Base-by-base conservation (phyloP, 2,113 vertebrate species). In the Apodemus speciosus region DNA sequence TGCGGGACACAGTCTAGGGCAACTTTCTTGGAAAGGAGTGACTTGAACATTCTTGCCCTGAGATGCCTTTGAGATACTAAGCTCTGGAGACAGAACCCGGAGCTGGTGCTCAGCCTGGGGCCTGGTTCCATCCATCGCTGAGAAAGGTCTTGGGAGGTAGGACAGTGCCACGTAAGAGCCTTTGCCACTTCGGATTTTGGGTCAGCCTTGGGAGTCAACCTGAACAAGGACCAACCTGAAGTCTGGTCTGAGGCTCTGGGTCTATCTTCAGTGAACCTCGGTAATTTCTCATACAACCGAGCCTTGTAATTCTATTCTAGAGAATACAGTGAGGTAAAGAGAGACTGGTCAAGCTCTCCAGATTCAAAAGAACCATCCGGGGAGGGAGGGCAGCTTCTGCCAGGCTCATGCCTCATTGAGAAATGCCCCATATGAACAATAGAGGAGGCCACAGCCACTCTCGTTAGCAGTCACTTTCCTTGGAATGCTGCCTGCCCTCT, bases 21-120 rank as follows among this genome's bases (percentile, higher is more conserved):
- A 2, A 10, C 9, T 8, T 49, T 18, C 30, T 21, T 10, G 8
- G n/a, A 43, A 58, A 15, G 5, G 18, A 5, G 46, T 1, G 0
- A 3, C 25, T 2, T 8, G 81, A 21, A 16, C 27, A 14, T 58
- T 60, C 25, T 68, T 85, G 35, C 66, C 35, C 51, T 46, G 43
- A 76, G 21, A 27, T 56, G 23, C 7, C 40, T 92, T 88, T 73
- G 71, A 73, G 58, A 38, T n/a, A 69, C 25, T 16, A 10, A 89
- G 76, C 3, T 6, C 46, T 71, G 53, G 38, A 90, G 46, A 58
- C 46, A 71, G 38, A 76, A 4, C 11, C 21, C 2, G 7, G 40
- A 53, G 30, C 20, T 10, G 14, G 0, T 18, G 11, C 23, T 60
- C 27, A 49, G 43, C 43, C 43, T 43, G 40, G 66, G 27, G 18